Base-by-base conservation (phyloP, 2,113 vertebrate species). In the Macquaria ambigua region DNA sequence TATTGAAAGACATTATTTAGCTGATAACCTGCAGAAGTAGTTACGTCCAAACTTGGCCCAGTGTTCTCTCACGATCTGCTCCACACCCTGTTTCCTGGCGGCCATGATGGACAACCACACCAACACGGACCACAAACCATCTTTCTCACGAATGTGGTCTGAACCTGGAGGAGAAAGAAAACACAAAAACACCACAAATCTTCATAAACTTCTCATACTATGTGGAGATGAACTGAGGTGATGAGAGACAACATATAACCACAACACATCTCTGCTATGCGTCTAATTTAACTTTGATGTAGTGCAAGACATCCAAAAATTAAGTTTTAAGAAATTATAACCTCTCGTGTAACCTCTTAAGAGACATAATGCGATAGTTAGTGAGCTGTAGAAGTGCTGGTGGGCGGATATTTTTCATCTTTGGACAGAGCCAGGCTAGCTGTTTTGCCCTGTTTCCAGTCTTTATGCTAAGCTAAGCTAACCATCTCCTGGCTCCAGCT, bases 91-190 rank as follows among this genome's bases (percentile, higher is more conserved):
- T 78, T 97, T 99, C 80, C 96, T 96, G 79, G 96, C 95, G 11
- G 97, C 97, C 68, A 99, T 95, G 73, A 99, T 97, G 84, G 98
- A 99, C 84, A 99, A 95, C 98, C 98, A 99, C 81, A 97, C 94
- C 85, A 99, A 93, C 83, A 99, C 98, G 18, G 98, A 97, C 98
- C 98, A 99, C 43, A 99, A 93, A 39, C 98, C 98, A 25, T 99
- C 98, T 84, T 99, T 99, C 91, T 99, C 98, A 62, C 98, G 96
- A 87, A 99, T 97, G 92, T 99, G 98, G 91, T 99, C 98, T 37
- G 98, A 99, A 28, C 98, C 98, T 99, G 79, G 23, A 58, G 34
- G 20, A 59, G 56, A 46, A 46, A 71, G 12, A 82, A 71, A 53
- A 39, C 8, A 21, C 9, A 18, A 59, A 71, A 46, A 74, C 16